These are phyloP conservation scores for Camelus dromedarius DNA, from an alignment of 2,113 vertebrate species.

Conservation along the genomic window DNA sequence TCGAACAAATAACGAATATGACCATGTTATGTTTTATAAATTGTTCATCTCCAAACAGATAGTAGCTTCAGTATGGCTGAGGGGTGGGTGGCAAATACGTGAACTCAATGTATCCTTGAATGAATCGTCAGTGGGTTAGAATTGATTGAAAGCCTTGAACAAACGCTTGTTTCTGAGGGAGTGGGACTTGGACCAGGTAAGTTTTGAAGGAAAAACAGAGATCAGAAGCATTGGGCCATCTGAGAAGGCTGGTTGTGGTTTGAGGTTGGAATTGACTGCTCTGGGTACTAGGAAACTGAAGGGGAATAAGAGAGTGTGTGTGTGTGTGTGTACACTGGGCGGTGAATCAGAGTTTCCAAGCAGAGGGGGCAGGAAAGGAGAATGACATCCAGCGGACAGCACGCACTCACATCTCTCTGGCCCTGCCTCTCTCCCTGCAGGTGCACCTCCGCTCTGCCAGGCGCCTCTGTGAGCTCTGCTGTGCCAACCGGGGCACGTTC, in stretches of 20 bases:
- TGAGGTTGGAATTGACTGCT: neutral
- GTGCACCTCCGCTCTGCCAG: conserved; percentile 95
- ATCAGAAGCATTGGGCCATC: neutral
- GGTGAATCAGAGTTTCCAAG: neutral
- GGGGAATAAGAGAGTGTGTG: neutral
- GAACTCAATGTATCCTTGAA: neutral
- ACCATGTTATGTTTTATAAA: neutral
- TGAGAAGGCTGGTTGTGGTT: neutral
- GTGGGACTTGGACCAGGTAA: neutral
- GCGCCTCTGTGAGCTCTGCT: conserved; percentile 95
- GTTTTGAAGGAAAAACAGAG: neutral
- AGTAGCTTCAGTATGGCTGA: neutral
- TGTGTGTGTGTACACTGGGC: fast-evolving
- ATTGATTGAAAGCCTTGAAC: neutral
- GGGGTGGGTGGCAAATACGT: neutral
- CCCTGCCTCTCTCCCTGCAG: conserved; percentile 81
- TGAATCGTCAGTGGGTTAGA: neutral
- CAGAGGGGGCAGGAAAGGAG: neutral
- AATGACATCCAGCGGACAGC: neutral
- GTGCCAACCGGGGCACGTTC: conserved; percentile 98
- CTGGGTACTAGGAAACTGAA: neutral
- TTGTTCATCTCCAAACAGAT: neutral
- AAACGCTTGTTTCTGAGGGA: neutral
- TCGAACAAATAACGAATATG: neutral
- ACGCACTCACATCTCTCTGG: neutral